phyloP scores from a whole-genome alignment of 2,113 vertebrate species.

The Isurus oxyrinchus region DNA sequence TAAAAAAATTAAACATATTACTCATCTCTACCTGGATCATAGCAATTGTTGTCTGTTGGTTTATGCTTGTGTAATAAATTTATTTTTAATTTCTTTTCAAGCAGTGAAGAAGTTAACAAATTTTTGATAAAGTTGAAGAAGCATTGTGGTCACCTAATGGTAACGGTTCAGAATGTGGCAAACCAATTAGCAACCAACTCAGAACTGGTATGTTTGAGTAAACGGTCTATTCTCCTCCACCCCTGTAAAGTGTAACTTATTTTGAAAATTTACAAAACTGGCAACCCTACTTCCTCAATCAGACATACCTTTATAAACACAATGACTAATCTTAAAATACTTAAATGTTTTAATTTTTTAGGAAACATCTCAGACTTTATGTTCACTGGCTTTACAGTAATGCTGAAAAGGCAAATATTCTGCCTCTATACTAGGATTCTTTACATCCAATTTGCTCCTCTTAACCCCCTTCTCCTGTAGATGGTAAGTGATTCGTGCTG shows the following conservation, averaged over 20 bases:
- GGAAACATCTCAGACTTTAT: background rate
- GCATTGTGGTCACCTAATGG: conserved; percentile 72
- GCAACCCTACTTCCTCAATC: background rate
- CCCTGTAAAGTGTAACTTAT: background rate
- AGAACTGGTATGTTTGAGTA: conserved; percentile 68
- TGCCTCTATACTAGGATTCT: background rate
- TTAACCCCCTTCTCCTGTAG: background rate
- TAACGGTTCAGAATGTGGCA: conserved; percentile 66
- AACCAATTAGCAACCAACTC: conserved; percentile 65
- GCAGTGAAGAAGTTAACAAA: conserved; percentile 73
- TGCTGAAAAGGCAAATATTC: background rate
- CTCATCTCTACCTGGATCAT: no score
- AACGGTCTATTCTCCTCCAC: background rate
- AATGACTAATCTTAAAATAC: background rate
- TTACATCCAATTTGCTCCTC: background rate
- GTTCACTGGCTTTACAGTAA: background rate
- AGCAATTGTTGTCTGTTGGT: background rate
- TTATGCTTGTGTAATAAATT: background rate
- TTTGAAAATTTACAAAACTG: background rate
- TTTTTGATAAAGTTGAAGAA: conserved; percentile 76
- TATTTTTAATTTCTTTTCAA: conserved; percentile 46
- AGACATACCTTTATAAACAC: background rate
- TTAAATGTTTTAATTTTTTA: background rate
- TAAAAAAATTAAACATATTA: no score
- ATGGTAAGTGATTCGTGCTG: background rate